Percentiles rank a stretch among this genome's conserved stretches.
phyloP scores from a whole-genome alignment of 1,140 invertebrate genomes.

The Drosophila malerkotliana region DNA sequence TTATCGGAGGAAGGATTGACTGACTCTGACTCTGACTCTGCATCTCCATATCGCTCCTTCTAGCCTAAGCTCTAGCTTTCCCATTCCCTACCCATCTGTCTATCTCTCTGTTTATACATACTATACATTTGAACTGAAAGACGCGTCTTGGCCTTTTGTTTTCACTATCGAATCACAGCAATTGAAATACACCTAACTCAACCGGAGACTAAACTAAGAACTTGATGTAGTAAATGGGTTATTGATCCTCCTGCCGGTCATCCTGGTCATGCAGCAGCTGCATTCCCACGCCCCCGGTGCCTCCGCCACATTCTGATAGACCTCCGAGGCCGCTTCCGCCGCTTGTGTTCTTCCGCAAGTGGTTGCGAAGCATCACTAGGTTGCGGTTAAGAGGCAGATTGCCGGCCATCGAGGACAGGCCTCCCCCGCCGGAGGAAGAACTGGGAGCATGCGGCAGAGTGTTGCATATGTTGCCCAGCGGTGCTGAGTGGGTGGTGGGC shows the following conservation, averaged over 20 bases:
- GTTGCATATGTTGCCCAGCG: conserved; percentile 75
- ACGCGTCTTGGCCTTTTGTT: conserved; percentile 76
- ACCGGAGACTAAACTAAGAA: conserved; percentile 67
- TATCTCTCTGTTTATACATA: conserved; percentile 64
- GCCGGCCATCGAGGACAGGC: conserved; percentile 40
- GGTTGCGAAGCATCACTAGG: conserved; percentile 80
- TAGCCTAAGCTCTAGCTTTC: conserved; percentile 6
- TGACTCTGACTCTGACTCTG: conserved; percentile 56
- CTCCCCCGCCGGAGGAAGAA: conserved; percentile 28
- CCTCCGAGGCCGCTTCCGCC: conserved; percentile 17
- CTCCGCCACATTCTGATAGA: neutral
- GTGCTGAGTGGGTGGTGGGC: conserved; percentile 63
- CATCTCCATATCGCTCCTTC: conserved; percentile 9
- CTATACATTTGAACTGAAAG: conserved; percentile 84
- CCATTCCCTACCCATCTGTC: conserved; percentile 31
- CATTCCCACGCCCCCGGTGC: neutral
- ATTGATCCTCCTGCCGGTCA: conserved; percentile 52
- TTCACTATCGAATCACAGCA: conserved; percentile 82
- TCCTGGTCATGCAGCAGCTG: conserved; percentile 52
- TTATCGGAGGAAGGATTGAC: conserved; percentile 82
- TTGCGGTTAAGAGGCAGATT: conserved; percentile 74
- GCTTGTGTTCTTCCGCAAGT: conserved; percentile 77
- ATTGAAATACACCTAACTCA: conserved; percentile 78
- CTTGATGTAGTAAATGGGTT: conserved; percentile 65
- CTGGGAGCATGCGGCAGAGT: conserved; percentile 73